Evolutionary conservation across 2,113 vertebrate genomes (phyloP), one percentile per base, ranked within the genome.

Genomic region (Dasyprocta punctata): DNA sequence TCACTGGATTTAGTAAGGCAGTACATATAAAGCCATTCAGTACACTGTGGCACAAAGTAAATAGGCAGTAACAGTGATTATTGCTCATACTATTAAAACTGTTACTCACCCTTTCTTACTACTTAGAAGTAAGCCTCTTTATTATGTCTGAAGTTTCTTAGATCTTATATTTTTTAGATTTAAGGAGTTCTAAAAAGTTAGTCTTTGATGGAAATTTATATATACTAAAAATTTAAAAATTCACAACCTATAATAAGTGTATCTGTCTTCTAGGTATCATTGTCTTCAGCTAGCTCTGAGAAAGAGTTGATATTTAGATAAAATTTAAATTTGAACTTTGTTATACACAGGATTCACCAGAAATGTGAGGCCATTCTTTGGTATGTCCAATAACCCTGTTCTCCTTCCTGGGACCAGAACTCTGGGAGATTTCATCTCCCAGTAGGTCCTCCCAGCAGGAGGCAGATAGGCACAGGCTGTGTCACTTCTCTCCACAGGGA

Each of bases 321-420:
- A 73, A 60, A 63, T 82, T 89, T 94, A 52, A 71, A 75, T 94
- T 89, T 94, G 77, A 92, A 67, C 24, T 82, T 86, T 67, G n/a
- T 36, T 61, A 41, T 58, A 2, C 78, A 6, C 8, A 71, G 52
- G 17, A 60, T 75, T 95, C 80, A 61, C 1, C 63, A 80, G 36
- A 86, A 87, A 38, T 67, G 41, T 17, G 2, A 49, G 3, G 20
- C 75, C 24, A 19, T 80, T 30, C 20, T 52, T 10, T 2, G 5
- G 12, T 67, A 3, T 24, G 67, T 61, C 73, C 22, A 41, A 44
- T 22, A 94, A 26, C 12, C 56, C 38, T 22, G 2, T 47, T 91
- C 20, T 83, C 77, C 33, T 81, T 26, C 8, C n/a, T 78, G 12
- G 52, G 41, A 65, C 63, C 10, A 16, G 20, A 52, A 28, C 3